These are phyloP conservation scores for Lasioglossum pauxillum DNA, from an alignment of 2,888 invertebrate genomes.

Conservation along the genomic window DNA sequence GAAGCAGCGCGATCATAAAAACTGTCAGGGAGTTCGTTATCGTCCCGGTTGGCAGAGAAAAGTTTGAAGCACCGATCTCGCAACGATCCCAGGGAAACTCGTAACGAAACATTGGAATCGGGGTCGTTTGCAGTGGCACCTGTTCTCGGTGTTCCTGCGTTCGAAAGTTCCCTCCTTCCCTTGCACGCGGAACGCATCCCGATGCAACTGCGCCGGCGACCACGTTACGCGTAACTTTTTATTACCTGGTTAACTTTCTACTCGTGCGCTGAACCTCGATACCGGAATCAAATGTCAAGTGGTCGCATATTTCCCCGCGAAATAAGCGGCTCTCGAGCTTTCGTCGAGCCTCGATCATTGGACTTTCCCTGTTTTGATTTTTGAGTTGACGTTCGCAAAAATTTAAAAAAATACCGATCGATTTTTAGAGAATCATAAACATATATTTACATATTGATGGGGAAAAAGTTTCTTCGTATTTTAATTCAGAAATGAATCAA, in stretches of 20 bases:
- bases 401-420: too few species aligned
- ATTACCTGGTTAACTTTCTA: slow-evolving; percentile 18
- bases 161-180: background rate
- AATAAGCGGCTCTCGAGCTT: background rate
- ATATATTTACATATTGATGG: too few species aligned
- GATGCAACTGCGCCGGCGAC: slow-evolving; percentile 25
- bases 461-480: too few species aligned
- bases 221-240: slow-evolving; percentile 26
- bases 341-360: background rate
- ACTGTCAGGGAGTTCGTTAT: slow-evolving; percentile 15
- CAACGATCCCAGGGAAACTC: slow-evolving; percentile 7
- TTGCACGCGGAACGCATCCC: background rate
- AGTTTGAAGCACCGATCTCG: slow-evolving; percentile 16
- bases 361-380: background rate
- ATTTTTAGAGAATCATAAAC: background rate
- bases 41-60: background rate
- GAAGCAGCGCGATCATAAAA: background rate
- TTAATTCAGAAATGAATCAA: too few species aligned
- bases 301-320: background rate
- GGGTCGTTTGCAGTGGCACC: slow-evolving; percentile 25
- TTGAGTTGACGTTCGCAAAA: background rate
- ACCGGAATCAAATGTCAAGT: background rate
- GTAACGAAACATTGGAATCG: slow-evolving; percentile 14
- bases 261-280: background rate
- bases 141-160: slow-evolving; percentile 23